Percentiles rank a stretch among this genome's conserved stretches.
Evolutionary conservation across 30 jellyfish, hydroid and myxozoan species (phyloP).

Genomic region (Chrysaora quinquecirrha): DNA sequence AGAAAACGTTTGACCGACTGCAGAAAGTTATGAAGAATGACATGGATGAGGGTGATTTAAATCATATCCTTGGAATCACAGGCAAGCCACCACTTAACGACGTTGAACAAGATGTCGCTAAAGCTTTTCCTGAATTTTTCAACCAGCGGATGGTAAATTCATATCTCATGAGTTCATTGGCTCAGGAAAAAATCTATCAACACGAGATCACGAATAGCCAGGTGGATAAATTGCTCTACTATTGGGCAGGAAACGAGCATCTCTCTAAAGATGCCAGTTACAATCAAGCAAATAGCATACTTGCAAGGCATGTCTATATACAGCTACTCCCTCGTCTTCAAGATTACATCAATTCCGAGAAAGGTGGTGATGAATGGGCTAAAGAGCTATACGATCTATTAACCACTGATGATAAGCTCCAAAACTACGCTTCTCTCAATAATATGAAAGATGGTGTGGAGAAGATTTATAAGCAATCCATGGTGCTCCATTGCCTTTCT

Average conservation of each 20-base stretch:
- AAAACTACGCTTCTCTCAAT: background rate
- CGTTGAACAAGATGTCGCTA: background rate
- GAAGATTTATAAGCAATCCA: background rate
- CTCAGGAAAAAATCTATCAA: background rate
- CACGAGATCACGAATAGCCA: background rate
- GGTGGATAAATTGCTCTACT: background rate
- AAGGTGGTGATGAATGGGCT: slow-evolving; percentile 6
- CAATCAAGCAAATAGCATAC: background rate
- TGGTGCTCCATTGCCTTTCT: background rate
- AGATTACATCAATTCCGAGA: background rate
- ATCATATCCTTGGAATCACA: background rate
- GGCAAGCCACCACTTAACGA: background rate
- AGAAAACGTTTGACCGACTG: background rate
- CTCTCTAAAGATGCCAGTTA: background rate
- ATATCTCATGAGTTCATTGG: background rate
- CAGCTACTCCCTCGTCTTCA: background rate
- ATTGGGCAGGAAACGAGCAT: background rate
- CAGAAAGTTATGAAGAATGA: background rate
- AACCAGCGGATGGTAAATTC: background rate
- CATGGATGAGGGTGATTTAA: background rate
- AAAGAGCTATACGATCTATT: background rate
- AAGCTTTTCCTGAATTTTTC: background rate
- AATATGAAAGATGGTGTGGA: background rate
- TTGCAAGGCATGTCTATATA: background rate
- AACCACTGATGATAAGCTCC: background rate